These are phyloP conservation scores for Oryzias javanicus DNA, from an alignment of 2,113 vertebrate genomes.

Conservation along the genomic window DNA sequence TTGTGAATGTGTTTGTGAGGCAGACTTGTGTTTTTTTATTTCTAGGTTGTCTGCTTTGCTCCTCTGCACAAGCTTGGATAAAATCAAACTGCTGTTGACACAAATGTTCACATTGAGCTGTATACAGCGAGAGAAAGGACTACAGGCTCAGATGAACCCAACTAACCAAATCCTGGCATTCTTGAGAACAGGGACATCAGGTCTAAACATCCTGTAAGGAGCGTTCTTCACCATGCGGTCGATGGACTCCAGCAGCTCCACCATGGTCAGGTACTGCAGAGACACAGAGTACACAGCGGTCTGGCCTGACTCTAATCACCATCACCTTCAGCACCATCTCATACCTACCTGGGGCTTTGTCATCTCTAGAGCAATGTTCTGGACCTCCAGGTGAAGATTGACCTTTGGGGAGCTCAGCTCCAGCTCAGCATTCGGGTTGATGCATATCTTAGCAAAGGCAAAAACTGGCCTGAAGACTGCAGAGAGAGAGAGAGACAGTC, in stretches of 20 bases:
- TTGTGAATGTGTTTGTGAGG: too few species aligned
- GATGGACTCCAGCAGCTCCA: conserved; percentile 90
- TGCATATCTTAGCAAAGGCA: conserved; percentile 90
- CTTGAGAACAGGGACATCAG: conserved; percentile 74
- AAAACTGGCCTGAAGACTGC: conserved; percentile 94
- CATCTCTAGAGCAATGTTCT: conserved; percentile 91
- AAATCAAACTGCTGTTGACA: not conserved
- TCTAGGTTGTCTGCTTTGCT: too few species aligned
- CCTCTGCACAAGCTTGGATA: too few species aligned
- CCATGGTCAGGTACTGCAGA: conserved; percentile 89
- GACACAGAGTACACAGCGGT: not conserved
- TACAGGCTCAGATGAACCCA: not conserved
- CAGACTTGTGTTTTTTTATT: too few species aligned
- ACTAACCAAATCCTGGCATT: conserved; percentile 84
- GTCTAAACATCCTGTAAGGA: conserved; percentile 91
- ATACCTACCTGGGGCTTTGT: conserved; percentile 85
- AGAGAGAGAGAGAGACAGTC: conserved; percentile 1
- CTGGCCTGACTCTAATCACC: not conserved
- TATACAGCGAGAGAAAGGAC: not conserved
- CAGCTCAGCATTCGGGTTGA: conserved; percentile 87
- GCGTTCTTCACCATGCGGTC: conserved; percentile 92
- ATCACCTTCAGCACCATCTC: rapidly evolving
- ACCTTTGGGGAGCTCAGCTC: conserved; percentile 88
- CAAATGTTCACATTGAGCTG: not conserved
- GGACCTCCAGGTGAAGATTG: conserved; percentile 87